Conservation (phyloP, 2,888 invertebrate species). For the Poecilus cupreus region DNA sequence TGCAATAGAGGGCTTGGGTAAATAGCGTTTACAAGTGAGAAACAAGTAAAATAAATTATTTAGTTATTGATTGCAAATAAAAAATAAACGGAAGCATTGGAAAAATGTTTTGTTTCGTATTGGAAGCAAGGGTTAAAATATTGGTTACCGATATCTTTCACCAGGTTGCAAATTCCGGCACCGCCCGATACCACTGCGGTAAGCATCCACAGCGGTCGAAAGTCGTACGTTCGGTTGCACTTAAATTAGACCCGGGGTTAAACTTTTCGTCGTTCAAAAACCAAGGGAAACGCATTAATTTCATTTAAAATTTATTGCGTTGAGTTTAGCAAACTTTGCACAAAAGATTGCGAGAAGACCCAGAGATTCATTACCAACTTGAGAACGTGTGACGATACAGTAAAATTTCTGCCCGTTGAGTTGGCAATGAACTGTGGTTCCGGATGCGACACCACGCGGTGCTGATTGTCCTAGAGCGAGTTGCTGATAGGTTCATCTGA, state of each 20-base stretch:
- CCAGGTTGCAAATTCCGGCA: conserved; percentile 20
- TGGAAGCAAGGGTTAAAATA: neutral
- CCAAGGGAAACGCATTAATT: conserved; percentile 46
- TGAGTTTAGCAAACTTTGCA: conserved; percentile 45
- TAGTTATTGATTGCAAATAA: too few relatives aligned
- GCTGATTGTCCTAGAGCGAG: conserved; percentile 7
- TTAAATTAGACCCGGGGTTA: conserved; percentile 35
- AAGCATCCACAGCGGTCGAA: neutral
- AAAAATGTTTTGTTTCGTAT: neutral
- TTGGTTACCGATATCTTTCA: neutral
- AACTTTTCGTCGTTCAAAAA: conserved; percentile 48
- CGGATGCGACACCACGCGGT: neutral
- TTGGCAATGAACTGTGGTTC: conserved; percentile 17
- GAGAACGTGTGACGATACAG: conserved; percentile 47
- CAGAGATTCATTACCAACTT: conserved; percentile 38
- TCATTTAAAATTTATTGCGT: conserved; percentile 53
- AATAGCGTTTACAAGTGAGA: too few relatives aligned
- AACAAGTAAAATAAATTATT: too few relatives aligned
- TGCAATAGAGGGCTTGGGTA: too few relatives aligned
- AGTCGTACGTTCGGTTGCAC: conserved; percentile 26
- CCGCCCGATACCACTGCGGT: conserved; percentile 11
- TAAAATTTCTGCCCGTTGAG: conserved; percentile 14
- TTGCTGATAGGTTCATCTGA: conserved; percentile 18
- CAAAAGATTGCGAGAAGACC: conserved; percentile 43
- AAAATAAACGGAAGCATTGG: neutral